Evolutionary conservation across 2,797 vertebrate species (phyloP), one percentile per base, ranked within the genome.

Genomic region (Thaleichthys pacificus): DNA sequence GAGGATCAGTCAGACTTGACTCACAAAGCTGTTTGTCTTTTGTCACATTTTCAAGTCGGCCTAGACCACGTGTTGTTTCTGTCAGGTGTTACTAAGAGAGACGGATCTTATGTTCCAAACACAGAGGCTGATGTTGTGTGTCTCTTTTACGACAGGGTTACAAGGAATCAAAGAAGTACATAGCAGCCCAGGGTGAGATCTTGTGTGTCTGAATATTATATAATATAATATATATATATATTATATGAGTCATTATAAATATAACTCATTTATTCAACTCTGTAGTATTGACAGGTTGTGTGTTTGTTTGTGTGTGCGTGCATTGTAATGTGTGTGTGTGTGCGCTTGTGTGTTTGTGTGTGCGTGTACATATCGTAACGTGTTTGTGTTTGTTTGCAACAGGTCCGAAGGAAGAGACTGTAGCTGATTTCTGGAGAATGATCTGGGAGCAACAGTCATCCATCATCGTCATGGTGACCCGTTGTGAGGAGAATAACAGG

Each of bases 381-480:
- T 65, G 63, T 47, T 35, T 6, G 63, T 22, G 3, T 42, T 56
- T 79, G 58, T 79, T 22, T 57, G 17, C 69, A 61, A n/a, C 54
- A 99, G 97, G 98, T 0, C 98, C 98, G 9, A 96, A 97, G 78
- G 96, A 98, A 1, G 97, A 99, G 84, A 99, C 96, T 0, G 88
- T 95, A 1, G 81, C 88, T 75, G 96, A 98, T 83, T 99, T 99
- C 89, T 99, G 98, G 98, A 95, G 94, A 88, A 99, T 99, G 98
- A 89, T 98, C 79, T 99, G 97, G 98, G 98, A 99, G 78, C 96
- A 99, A 81, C 96, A 98, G 76, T 95, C 95, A 61, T 97, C 98
- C 0, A 94, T 99, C 70, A 96, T 99, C 64, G 96, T 99, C 80
- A 99, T 99, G 98, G 97, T 99, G 82, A 99, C 98, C 24, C 94